Conservation (phyloP, 2,888 invertebrate genomes). For the Chirona hameri region DNA sequence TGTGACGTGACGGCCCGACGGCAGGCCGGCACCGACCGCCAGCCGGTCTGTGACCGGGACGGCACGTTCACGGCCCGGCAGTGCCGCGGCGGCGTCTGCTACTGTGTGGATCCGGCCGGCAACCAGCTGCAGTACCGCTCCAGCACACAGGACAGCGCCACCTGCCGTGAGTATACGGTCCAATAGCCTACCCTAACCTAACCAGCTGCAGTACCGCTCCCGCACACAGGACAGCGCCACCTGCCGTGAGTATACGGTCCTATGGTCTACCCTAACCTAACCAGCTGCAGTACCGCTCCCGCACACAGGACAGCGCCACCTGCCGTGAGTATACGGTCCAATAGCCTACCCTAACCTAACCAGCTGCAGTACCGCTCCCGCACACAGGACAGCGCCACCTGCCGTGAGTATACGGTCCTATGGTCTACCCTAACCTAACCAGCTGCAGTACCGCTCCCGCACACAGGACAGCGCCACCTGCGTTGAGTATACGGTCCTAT, state of each 20-base stretch:
- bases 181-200: too few relatives aligned
- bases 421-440: too few relatives aligned
- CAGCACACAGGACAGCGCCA: background rate
- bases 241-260: conserved; percentile 8
- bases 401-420: too few relatives aligned
- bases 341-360: too few relatives aligned
- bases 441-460: too few relatives aligned
- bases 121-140: background rate
- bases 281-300: too few relatives aligned
- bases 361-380: too few relatives aligned
- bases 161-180: background rate
- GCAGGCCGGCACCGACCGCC: conserved; percentile 29
- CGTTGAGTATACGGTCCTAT: too few relatives aligned
- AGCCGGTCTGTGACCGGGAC: conserved; percentile 37
- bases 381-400: background rate
- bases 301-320: background rate
- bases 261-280: too few relatives aligned
- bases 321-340: too few relatives aligned
- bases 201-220: background rate
- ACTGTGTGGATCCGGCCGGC: conserved; percentile 34
- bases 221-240: background rate
- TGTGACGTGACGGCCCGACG: conserved; percentile 29
- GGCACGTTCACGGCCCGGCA: conserved; percentile 33
- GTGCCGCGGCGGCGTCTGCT: conserved; percentile 29
- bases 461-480: too few relatives aligned